A percentile compares a stretch with the other conserved stretches of the same genome.
These are phyloP conservation scores for Bombus fervidus DNA, from an alignment of 1,140 invertebrate species.

Conservation along the genomic window DNA sequence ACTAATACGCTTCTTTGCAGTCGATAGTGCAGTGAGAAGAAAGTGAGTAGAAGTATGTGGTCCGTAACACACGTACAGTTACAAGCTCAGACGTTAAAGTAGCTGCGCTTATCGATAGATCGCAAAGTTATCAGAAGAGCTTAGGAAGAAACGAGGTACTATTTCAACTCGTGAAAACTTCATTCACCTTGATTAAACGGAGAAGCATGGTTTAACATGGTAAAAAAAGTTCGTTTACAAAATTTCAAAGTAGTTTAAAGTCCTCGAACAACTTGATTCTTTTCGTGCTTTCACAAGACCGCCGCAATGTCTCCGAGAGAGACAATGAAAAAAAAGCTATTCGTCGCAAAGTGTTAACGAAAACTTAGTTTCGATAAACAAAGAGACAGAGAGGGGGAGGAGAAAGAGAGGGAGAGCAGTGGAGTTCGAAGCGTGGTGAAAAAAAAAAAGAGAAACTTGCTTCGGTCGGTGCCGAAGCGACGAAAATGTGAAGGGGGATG, in stretches of 20 bases:
- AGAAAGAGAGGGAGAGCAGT: background rate
- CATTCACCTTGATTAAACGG: too few relatives aligned
- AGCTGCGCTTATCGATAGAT: background rate
- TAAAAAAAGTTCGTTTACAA: background rate
- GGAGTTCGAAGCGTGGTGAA: background rate
- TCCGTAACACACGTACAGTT: too few relatives aligned
- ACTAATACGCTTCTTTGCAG: too few relatives aligned
- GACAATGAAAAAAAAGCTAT: background rate
- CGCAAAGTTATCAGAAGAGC: too few relatives aligned
- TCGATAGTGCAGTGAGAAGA: too few relatives aligned
- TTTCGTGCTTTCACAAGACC: background rate
- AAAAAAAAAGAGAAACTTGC: constrained; percentile 20
- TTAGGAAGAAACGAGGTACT: background rate
- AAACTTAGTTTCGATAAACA: constrained; percentile 15
- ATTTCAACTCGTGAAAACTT: background rate
- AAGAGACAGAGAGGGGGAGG: background rate
- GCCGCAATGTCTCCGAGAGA: too few relatives aligned
- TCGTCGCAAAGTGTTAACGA: constrained; percentile 28
- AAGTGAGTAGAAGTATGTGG: too few relatives aligned
- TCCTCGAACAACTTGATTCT: background rate
- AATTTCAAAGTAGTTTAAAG: background rate
- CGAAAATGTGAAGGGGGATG: constrained; percentile 39
- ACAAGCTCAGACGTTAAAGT: background rate
- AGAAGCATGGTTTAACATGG: background rate
- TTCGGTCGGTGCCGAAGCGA: constrained; percentile 34